Base-by-base conservation (phyloP, 2,797 vertebrate genomes). In the Prunella strophiata region DNA sequence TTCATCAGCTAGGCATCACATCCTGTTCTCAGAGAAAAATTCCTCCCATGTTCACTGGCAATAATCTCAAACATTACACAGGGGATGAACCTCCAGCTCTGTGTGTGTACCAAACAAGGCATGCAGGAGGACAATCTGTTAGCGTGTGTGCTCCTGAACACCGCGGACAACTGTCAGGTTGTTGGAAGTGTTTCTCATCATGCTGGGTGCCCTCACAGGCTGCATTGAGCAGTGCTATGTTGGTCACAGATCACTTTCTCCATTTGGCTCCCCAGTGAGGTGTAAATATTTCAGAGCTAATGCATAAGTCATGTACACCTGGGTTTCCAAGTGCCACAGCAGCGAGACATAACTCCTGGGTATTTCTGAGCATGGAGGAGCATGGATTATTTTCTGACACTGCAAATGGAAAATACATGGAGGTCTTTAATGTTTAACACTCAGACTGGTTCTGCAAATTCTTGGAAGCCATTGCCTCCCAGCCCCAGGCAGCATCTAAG, bases 261-360 rank as follows among this genome's bases (percentile, higher is more conserved):
- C 62, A 18, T 88, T 94, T 93, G 82, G 62, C 34, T 96, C 92
- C 94, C 91, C 45, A 70, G 81, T 45, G 87, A 93, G 63, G 73
- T 96, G 94, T 94, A 88, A 94, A 94, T 92, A 90, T 94, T 93
- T 93, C 91, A 94, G 57, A 95, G 74, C 63, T 95, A 88, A 95
- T 96, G 93, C 91, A 91, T 93, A 96, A 96, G 89, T 93, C 94
- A 90, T 89, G 91, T 92, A 81, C 82, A 94, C 88, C 82, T 81
- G 92, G 92, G 94, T 84, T 92, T 90, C 74, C 50, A 54, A 91
- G 76, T 61, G 66, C 77, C 8, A 4, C 32, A 51, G 66, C n/a
- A 83, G 51, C 43, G 52, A 94, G 62, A 84, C 51, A n/a, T 75
- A 86, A 81, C 81, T 93, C 95, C 30, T 83, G 84, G 79, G 84